Base-by-base conservation (phyloP, 2,888 invertebrate species). In the Synanthedon vespiformis region DNA sequence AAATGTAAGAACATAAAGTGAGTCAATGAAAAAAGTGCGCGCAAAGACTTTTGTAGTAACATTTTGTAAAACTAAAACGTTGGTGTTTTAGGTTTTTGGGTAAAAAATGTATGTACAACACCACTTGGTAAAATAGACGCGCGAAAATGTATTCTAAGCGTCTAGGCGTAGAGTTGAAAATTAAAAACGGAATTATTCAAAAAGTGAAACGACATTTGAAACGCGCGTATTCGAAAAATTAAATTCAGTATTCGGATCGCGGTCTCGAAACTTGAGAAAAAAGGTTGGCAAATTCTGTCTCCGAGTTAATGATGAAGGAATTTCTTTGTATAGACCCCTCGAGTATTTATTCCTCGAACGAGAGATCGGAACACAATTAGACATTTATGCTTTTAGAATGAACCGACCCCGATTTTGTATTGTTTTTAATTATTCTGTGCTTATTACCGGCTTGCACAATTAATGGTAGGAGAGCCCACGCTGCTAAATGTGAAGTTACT, bases 311-410 rank as follows among this genome's bases (percentile, higher is more conserved):
- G 66, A 64, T 60, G 51, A 56, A 54, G 58, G 66, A 66, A 65
- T 66, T 61, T 60, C 62, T 62, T 66, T 66, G 63, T 65, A 54
- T 57, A 55, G 55, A 58, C 49, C 52, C 51, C 51, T 53, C 54
- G 61, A 34, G 63, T 59, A 66, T 65, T 60, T 62, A 58, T 68
- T 66, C 67, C 55, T 53, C 60, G 65, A 67, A 65, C 55, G 52
- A 56, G 57, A 61, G 57, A 59, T 58, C 52, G 54, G 53, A 52
- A 51, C 54, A 67, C 64, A 65, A 65, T 66, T 66, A 67, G 61
- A 55, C 56, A 57, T 61, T 58, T 56, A 56, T 58, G 53, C 53
- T 57, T 58, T 54, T 54, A 53, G 59, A 58, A 60, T 57, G 50
- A 16, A 22, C 27, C 16, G 44, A 13, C 34, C 14, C 44, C 44